These are phyloP conservation scores for Acleris holmiana DNA, from an alignment of 2,888 invertebrate species.

Conservation along the genomic window DNA sequence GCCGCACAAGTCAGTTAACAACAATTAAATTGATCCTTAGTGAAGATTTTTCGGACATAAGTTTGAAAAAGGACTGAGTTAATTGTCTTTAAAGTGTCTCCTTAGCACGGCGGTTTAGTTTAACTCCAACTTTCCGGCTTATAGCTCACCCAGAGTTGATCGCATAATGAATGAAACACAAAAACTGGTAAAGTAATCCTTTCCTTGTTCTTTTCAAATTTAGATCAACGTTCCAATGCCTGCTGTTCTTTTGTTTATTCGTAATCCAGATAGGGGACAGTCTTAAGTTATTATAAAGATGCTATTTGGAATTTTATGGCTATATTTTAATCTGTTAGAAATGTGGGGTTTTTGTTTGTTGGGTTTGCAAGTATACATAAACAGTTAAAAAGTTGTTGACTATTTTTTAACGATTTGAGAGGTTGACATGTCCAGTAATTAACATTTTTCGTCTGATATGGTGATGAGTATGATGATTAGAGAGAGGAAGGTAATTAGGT, in stretches of 20 bases:
- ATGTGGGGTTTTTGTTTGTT: not conserved
- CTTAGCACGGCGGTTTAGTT: slow-evolving; percentile 1
- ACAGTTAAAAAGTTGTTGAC: no score
- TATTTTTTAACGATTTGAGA: no score
- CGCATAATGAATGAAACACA: slow-evolving; percentile 12
- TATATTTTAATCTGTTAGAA: slow-evolving; percentile 12
- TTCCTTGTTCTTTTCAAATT: slow-evolving; percentile 22
- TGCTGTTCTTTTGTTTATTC: slow-evolving; percentile 16
- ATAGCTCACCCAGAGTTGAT: slow-evolving; percentile 22
- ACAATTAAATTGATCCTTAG: not conserved
- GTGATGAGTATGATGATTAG: no score
- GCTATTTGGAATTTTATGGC: slow-evolving; percentile 16
- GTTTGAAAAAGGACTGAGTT: no score
- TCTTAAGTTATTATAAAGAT: slow-evolving; percentile 5
- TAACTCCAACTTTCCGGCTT: slow-evolving; percentile 9
- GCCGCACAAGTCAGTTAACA: no score
- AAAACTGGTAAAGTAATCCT: slow-evolving; percentile 18
- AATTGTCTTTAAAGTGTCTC: no score
- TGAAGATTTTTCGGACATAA: no score
- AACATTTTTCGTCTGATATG: no score
- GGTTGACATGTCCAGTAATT: no score
- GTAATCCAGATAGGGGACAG: slow-evolving; percentile 24
- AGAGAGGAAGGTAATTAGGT: no score
- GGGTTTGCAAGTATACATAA: not conserved
- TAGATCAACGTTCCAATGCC: slow-evolving; percentile 22